These are phyloP conservation scores for Alentia gelatinosa DNA, from an alignment of 2,888 invertebrate genomes.

Conservation along the genomic window DNA sequence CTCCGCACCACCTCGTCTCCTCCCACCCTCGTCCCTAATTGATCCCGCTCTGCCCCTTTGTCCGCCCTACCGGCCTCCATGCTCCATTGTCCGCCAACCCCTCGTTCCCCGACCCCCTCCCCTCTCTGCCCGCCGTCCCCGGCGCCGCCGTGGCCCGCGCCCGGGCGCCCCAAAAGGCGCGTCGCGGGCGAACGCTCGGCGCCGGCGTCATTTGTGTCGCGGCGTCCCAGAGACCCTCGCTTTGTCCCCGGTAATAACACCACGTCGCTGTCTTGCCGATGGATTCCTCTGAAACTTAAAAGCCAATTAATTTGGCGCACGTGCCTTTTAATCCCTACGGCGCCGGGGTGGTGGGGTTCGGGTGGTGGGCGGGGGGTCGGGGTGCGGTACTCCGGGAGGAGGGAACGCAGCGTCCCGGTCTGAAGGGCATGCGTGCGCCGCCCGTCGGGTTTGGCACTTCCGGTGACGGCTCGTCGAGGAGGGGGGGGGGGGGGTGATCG, in stretches of 20 bases:
- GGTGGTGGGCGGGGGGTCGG: not conserved
- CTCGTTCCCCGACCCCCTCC: not conserved
- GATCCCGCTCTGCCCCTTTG: slow-evolving; percentile 28
- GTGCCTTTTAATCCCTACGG: slow-evolving; percentile 25
- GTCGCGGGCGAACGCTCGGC: not conserved
- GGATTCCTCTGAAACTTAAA: slow-evolving; percentile 46
- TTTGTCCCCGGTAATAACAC: slow-evolving; percentile 41
- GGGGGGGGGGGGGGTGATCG: not conserved
- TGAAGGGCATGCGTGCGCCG: not conserved
- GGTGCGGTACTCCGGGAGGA: not conserved
- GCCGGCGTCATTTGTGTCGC: not conserved
- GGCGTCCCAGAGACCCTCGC: not conserved
- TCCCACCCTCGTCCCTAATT: not conserved
- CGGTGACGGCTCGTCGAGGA: not conserved
- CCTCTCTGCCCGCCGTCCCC: not conserved
- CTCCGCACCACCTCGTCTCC: not conserved
- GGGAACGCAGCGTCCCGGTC: not conserved
- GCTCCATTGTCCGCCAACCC: not conserved
- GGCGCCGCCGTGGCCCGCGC: not conserved
- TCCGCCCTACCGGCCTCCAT: not conserved
- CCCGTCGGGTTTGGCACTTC: not conserved
- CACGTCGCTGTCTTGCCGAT: not conserved
- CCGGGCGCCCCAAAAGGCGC: slow-evolving; percentile 6
- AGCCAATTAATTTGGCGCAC: slow-evolving; percentile 52
- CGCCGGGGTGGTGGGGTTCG: not conserved